phyloP scores from a whole-genome alignment of 1,140 invertebrate species.

The Saxidomus purpurata region DNA sequence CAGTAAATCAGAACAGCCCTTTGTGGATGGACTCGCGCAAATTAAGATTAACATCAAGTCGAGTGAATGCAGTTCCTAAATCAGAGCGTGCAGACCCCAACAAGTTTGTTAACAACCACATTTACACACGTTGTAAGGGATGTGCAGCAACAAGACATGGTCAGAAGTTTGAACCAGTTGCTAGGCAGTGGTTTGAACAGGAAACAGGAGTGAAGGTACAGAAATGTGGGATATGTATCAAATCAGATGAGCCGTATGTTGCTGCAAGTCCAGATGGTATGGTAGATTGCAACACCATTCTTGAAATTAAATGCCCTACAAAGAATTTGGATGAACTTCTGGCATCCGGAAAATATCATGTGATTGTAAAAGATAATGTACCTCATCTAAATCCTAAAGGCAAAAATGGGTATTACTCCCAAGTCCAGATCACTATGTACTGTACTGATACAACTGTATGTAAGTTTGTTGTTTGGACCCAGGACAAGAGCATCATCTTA shows the following conservation, averaged over 20 bases:
- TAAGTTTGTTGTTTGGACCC: neutral
- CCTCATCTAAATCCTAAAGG: neutral
- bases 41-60: slow-evolving; percentile 19
- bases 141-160: slow-evolving; percentile 36
- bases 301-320: slow-evolving; percentile 31
- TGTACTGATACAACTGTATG: neutral
- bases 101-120: slow-evolving; percentile 12
- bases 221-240: neutral
- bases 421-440: neutral
- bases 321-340: neutral
- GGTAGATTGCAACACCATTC: neutral
- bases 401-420: neutral
- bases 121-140: slow-evolving; percentile 23
- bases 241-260: neutral
- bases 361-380: neutral
- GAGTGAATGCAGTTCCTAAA: slow-evolving; percentile 18
- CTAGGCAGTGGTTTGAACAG: neutral
- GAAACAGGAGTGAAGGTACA: neutral
- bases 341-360: neutral
- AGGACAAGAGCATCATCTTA: neutral
- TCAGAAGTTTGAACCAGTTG: slow-evolving; percentile 20
- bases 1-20: neutral
- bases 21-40: slow-evolving; percentile 43
- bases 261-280: slow-evolving; percentile 31
- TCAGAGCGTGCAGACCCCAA: neutral